phyloP scores from a whole-genome alignment of 2,888 invertebrate species.

The Himalopsyche anomala region DNA sequence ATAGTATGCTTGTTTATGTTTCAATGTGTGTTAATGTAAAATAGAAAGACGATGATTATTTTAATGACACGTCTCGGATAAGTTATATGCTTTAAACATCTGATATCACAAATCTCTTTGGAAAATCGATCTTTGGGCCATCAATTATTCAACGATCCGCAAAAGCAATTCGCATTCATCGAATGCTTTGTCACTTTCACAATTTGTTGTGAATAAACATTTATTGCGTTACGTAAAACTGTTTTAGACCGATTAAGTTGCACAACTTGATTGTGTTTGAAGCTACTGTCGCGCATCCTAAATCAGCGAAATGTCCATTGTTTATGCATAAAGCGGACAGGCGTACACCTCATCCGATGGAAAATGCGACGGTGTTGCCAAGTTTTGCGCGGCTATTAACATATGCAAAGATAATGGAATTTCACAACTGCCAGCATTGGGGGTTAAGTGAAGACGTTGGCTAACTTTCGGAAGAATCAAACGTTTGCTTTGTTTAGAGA shows the following conservation, averaged over 20 bases:
- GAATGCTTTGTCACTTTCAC: neutral
- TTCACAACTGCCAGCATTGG: slow-evolving; percentile 6
- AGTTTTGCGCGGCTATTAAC: neutral
- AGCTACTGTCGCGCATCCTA: slow-evolving; percentile 8
- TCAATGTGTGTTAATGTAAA: too few species aligned
- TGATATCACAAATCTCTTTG: neutral
- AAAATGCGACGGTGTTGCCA: slow-evolving; percentile 16
- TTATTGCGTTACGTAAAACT: neutral
- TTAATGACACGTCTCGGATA: too few species aligned
- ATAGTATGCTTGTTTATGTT: too few species aligned
- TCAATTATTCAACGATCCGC: neutral
- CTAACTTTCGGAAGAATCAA: slow-evolving; percentile 34
- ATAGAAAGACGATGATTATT: too few species aligned
- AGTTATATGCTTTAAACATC: neutral
- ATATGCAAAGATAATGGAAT: neutral
- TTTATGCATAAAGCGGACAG: neutral
- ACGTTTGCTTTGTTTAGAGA: neutral
- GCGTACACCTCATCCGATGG: neutral
- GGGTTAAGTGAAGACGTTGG: slow-evolving; percentile 4
- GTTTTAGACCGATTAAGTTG: slow-evolving; percentile 34
- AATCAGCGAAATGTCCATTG: slow-evolving; percentile 13
- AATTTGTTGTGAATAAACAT: slow-evolving; percentile 7
- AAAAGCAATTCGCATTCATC: neutral
- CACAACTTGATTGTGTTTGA: slow-evolving; percentile 16
- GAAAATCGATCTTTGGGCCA: neutral